phyloP scores from a whole-genome alignment of 2,888 invertebrate genomes.

The Leptothorax acervorum region DNA sequence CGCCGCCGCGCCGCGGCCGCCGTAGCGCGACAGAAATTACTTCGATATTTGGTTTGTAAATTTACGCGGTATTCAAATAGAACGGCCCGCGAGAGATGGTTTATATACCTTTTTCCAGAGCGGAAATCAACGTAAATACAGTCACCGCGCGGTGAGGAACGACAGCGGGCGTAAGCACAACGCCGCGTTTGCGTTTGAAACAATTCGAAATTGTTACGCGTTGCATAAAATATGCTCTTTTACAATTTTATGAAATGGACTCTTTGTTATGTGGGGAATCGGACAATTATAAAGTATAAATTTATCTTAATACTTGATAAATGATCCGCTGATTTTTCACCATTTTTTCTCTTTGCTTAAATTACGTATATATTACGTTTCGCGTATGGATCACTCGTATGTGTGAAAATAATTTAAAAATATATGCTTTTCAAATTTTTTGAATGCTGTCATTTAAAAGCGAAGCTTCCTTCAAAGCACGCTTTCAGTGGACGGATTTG shows the following conservation, averaged over 20 bases:
- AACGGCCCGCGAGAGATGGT: slow-evolving; percentile 11
- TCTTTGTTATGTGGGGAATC: not conserved
- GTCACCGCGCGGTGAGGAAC: not conserved
- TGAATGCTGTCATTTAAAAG: not conserved
- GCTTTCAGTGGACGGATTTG: not conserved
- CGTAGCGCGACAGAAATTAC: slow-evolving; percentile 29
- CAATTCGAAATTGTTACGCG: slow-evolving; percentile 17
- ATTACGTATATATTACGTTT: not conserved
- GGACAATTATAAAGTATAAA: not conserved
- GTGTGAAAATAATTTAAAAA: slow-evolving; percentile 1
- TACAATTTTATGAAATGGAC: slow-evolving; percentile 12
- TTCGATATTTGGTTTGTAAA: slow-evolving; percentile 55
- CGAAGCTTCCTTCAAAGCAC: not conserved
- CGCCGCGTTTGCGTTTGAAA: slow-evolving; percentile 17
- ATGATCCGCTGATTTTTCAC: not conserved
- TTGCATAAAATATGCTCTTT: slow-evolving; percentile 24
- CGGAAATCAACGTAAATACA: slow-evolving; percentile 52
- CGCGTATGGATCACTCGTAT: not conserved
- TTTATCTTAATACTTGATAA: not conserved
- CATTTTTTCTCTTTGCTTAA: not conserved
- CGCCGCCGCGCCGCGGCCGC: not conserved
- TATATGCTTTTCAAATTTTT: not conserved
- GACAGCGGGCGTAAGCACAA: not conserved
- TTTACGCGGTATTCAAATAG: slow-evolving; percentile 53
- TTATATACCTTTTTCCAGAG: slow-evolving; percentile 50